Evolutionary conservation across 2,888 invertebrate genomes (phyloP).

Genomic region (Caenorhabditis sp.): DNA sequence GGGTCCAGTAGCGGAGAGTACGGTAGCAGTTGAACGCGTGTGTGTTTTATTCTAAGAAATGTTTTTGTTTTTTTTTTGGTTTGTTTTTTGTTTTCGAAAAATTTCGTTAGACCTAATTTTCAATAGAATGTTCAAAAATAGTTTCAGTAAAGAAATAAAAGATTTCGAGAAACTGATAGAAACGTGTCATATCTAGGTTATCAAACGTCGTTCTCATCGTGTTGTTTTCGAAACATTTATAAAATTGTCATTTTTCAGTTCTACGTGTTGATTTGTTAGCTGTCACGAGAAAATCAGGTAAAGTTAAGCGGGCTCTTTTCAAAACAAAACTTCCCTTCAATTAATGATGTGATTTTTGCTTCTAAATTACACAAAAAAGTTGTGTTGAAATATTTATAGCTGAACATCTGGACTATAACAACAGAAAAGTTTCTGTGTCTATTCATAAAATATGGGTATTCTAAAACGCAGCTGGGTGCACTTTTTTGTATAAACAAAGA

Average conservation of each 20-base stretch:
- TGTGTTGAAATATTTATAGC: no score
- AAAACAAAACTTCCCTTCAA: no score
- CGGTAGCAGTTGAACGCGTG: background rate
- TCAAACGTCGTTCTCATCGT: background rate
- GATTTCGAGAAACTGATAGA: background rate
- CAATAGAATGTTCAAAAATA: conserved; percentile 1
- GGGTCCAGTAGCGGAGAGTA: background rate
- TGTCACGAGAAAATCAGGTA: no score
- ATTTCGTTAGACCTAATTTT: background rate
- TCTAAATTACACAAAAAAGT: no score
- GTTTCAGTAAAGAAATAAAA: background rate
- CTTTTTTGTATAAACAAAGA: no score
- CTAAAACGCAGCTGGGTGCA: no score
- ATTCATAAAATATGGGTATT: no score
- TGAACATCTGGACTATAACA: no score
- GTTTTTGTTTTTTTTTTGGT: conserved; percentile 2
- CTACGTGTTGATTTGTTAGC: no score
- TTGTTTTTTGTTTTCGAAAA: background rate
- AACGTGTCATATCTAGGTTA: background rate
- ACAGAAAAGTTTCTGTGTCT: no score
- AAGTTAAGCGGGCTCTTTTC: no score
- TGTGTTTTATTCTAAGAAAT: conserved; percentile 6
- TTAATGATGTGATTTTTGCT: no score
- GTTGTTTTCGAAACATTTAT: background rate
- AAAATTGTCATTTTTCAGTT: background rate